Evolutionary conservation across 35 echinoderm and acorn worm species (phyloP).

Genomic region (Acanthaster planci): DNA sequence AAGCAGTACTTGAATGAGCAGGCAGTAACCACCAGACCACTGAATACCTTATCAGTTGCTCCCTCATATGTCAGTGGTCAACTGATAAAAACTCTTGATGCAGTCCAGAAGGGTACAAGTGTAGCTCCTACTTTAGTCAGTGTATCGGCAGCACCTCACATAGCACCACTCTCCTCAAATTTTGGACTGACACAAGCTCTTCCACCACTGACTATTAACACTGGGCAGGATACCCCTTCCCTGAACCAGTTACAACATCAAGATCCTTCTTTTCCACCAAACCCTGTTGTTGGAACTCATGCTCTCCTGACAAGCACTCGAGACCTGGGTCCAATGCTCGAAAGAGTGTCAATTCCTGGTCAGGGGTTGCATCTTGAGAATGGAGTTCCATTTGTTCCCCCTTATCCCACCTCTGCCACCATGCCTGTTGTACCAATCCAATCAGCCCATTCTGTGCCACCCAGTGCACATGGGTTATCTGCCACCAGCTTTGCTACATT

Average conservation of each 20-base stretch:
- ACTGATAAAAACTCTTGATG: neutral
- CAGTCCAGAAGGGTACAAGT: neutral
- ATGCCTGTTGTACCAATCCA: constrained; percentile 12
- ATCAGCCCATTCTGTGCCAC: neutral
- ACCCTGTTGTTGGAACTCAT: neutral
- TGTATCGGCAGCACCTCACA: neutral
- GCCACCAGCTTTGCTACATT: neutral
- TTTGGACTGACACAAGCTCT: neutral
- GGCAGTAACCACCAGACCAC: constrained; percentile 26
- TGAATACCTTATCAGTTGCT: neutral
- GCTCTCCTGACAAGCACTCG: constrained; percentile 10
- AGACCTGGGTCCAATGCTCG: constrained; percentile 20
- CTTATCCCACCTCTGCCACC: constrained; percentile 15
- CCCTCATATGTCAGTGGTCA: constrained; percentile 6
- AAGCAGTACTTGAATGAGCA: constrained; percentile 54
- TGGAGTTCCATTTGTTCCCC: neutral
- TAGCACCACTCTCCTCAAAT: neutral
- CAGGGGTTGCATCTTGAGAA: neutral
- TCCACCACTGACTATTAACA: constrained; percentile 5
- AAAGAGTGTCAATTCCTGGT: neutral
- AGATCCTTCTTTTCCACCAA: neutral
- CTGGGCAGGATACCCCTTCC: neutral
- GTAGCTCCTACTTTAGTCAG: neutral
- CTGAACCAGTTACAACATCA: neutral
- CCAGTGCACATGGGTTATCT: constrained; percentile 3